These are phyloP conservation scores for Podarcis siculus DNA, from an alignment of 2,797 vertebrate genomes.

Conservation along the genomic window DNA sequence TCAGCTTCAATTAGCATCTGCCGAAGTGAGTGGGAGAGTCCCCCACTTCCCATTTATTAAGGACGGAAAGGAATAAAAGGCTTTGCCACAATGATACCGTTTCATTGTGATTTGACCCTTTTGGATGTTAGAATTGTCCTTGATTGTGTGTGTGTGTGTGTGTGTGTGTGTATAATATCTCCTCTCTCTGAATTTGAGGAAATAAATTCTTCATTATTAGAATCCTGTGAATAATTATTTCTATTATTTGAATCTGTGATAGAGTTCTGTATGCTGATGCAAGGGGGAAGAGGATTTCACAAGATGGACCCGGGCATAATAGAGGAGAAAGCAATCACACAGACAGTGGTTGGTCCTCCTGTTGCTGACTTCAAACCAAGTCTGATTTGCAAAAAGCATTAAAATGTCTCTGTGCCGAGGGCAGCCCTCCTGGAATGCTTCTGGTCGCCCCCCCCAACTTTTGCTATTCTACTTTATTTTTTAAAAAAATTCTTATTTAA, in stretches of 20 bases:
- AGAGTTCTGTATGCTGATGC: slow-evolving; percentile 44
- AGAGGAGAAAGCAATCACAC: slow-evolving; percentile 62
- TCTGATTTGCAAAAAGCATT: slow-evolving; percentile 59
- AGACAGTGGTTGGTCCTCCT: slow-evolving; percentile 66
- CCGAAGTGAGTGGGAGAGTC: slow-evolving; percentile 61
- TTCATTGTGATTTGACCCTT: slow-evolving; percentile 62
- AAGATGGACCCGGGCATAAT: slow-evolving; percentile 41
- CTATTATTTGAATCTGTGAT: slow-evolving; percentile 55
- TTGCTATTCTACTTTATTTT: slow-evolving; percentile 52
- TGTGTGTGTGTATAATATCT: no score
- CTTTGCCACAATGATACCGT: slow-evolving; percentile 60
- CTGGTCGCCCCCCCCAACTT: not conserved
- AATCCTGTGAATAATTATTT: slow-evolving; percentile 41
- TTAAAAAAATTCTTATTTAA: not conserved
- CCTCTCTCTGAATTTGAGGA: slow-evolving; percentile 10
- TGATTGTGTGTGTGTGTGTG: no score
- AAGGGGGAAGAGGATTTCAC: slow-evolving; percentile 48
- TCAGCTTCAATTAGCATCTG: slow-evolving; percentile 68
- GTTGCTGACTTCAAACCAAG: slow-evolving; percentile 64
- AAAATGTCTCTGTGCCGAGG: slow-evolving; percentile 47
- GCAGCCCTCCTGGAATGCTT: slow-evolving; percentile 62
- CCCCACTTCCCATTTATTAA: slow-evolving; percentile 72
- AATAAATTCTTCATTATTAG: slow-evolving; percentile 48
- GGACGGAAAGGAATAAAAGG: slow-evolving; percentile 64
- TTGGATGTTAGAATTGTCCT: slow-evolving; percentile 63